Evolutionary conservation across 2,797 vertebrate species (phyloP).

Genomic region (Eutrigla gurnardus): DNA sequence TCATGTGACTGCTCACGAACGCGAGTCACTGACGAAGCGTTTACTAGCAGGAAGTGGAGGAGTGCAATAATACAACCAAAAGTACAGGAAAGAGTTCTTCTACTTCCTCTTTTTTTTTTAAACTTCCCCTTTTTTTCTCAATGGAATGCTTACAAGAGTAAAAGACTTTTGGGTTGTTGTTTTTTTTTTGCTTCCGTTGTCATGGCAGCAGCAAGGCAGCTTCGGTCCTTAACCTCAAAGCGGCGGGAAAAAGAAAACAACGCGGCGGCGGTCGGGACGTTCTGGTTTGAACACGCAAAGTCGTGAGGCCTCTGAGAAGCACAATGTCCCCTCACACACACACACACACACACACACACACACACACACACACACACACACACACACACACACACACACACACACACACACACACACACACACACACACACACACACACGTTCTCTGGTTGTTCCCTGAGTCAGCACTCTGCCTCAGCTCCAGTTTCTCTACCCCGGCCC

Average conservation of each 20-base stretch:
- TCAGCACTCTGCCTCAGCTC: slow-evolving; percentile 83
- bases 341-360: slow-evolving; percentile 2
- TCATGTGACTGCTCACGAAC: background rate
- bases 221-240: slow-evolving; percentile 50
- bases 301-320: slow-evolving; percentile 59
- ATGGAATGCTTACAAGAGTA: slow-evolving; percentile 48
- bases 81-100: slow-evolving; percentile 10
- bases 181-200: slow-evolving; percentile 24
- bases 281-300: slow-evolving; percentile 51
- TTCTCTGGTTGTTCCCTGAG: slow-evolving; percentile 81
- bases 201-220: slow-evolving; percentile 20
- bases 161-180: slow-evolving; percentile 3
- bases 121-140: slow-evolving; percentile 63
- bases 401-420: slow-evolving; percentile 33
- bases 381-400: slow-evolving; percentile 48
- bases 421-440: slow-evolving; percentile 37
- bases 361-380: slow-evolving; percentile 38
- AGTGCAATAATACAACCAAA: slow-evolving; percentile 48
- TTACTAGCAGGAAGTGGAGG: slow-evolving; percentile 24
- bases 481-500: slow-evolving; percentile 79
- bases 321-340: slow-evolving; percentile 64
- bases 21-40: slow-evolving; percentile 7
- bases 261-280: slow-evolving; percentile 45
- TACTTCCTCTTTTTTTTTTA: slow-evolving; percentile 52
- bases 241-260: slow-evolving; percentile 38